These are phyloP conservation scores for Himalopsyche tibetana DNA, from an alignment of 2,888 invertebrate genomes.

Conservation along the genomic window DNA sequence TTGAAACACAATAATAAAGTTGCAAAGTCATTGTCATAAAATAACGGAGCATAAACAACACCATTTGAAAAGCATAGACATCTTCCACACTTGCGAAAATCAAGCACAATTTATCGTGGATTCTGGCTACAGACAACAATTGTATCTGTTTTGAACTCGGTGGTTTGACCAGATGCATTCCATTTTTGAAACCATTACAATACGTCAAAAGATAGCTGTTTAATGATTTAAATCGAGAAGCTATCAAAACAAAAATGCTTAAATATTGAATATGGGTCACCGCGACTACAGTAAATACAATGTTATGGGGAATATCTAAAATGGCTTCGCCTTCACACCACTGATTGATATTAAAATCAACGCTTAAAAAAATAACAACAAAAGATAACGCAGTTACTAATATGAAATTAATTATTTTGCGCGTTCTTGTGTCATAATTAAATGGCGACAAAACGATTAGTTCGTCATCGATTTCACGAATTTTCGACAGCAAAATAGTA, in stretches of 20 bases:
- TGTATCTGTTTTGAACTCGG: background rate
- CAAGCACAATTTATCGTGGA: background rate
- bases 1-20: conserved; percentile 6
- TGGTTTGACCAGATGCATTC: background rate
- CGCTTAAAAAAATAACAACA: background rate
- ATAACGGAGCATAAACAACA: background rate
- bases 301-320: background rate
- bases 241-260: background rate
- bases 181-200: conserved; percentile 2
- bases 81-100: background rate
- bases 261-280: background rate
- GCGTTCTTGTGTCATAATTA: background rate
- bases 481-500: background rate
- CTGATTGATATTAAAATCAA: background rate
- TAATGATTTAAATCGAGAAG: background rate
- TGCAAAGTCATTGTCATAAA: conserved; percentile 1
- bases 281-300: background rate
- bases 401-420: background rate
- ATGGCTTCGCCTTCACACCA: background rate
- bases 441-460: background rate
- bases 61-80: conserved; percentile 1
- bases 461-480: background rate
- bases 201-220: background rate
- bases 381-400: background rate
- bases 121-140: background rate